Base-by-base conservation (phyloP, 1,140 invertebrate species). In the Thaumetopoea pityocampa region DNA sequence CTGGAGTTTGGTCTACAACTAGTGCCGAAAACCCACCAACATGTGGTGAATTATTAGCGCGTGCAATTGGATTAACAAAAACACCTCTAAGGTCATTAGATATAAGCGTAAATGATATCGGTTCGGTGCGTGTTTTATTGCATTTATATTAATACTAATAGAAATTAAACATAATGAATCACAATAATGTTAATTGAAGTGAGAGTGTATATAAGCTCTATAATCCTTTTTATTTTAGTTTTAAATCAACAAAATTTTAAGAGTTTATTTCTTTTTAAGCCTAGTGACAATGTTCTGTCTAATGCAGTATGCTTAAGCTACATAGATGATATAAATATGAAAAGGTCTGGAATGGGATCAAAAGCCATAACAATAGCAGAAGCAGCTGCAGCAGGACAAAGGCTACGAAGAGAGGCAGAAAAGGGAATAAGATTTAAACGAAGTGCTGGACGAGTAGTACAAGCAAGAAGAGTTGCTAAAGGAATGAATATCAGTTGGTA, bases 41-140 rank as follows among this genome's bases (percentile, higher is more conserved):
- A 4, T 85, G 80, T 63, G 80, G 77, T 9, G 78, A 85, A 27
- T 52, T 85, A 36, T 37, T 82, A 29, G 80, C 78, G 23, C 62
- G 80, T 51, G 76, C 80, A 6, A 82, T 84, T 28, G 80, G 78
- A 7, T 50, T 82, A 30, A 68, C 76, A 2, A 84, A 78, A 51
- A 84, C 80, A 8, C 80, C 80, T 4, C 44, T 84, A 23, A 52
- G 80, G 24, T 61, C 62, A 9, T 59, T 84, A 43, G 77, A 84
- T 28, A 66, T 84, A 42, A 84, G 80, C 40, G 78, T 84, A 5
- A 84, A 84, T 61, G 51, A 84, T 22, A 78, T 84, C 55, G 80
- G 80, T 29, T 67, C 71, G 7, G 80, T 80, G 62, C 41, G 60
- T 61, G 49, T 18, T 5, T 27, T 18, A 3, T n/a, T 11, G 4